These are phyloP conservation scores for Embiotoca jacksoni DNA, from an alignment of 2,113 vertebrate genomes.

Conservation along the genomic window DNA sequence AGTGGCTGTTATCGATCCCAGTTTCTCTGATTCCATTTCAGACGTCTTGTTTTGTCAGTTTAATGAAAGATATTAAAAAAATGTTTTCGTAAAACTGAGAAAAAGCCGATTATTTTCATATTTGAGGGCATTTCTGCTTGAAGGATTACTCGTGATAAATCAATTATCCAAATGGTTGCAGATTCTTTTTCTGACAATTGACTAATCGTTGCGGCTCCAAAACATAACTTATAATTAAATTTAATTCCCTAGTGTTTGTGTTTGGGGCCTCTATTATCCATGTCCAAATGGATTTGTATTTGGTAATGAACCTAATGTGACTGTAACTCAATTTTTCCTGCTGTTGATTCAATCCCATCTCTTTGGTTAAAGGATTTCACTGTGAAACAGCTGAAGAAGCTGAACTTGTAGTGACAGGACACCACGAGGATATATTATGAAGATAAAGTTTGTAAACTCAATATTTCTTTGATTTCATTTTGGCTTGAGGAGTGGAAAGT, in stretches of 20 bases:
- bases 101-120: too few relatives aligned
- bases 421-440: background rate
- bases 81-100: too few relatives aligned
- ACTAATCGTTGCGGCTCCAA: background rate
- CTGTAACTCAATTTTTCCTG: background rate
- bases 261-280: background rate
- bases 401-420: background rate
- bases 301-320: background rate
- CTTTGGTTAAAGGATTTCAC: background rate
- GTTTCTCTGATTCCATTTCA: too few relatives aligned
- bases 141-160: background rate
- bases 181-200: background rate
- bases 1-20: too few relatives aligned
- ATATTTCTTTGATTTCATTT: background rate
- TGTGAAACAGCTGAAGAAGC: background rate
- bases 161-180: background rate
- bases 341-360: background rate
- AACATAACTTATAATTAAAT: background rate
- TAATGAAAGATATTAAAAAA: background rate
- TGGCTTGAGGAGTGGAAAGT: background rate
- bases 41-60: too few relatives aligned
- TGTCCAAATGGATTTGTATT: background rate
- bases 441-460: background rate
- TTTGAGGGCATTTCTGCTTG: background rate
- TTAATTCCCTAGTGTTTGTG: accelerated